Conservation (phyloP, 2,797 vertebrate genomes). For the Coilia nasus region DNA sequence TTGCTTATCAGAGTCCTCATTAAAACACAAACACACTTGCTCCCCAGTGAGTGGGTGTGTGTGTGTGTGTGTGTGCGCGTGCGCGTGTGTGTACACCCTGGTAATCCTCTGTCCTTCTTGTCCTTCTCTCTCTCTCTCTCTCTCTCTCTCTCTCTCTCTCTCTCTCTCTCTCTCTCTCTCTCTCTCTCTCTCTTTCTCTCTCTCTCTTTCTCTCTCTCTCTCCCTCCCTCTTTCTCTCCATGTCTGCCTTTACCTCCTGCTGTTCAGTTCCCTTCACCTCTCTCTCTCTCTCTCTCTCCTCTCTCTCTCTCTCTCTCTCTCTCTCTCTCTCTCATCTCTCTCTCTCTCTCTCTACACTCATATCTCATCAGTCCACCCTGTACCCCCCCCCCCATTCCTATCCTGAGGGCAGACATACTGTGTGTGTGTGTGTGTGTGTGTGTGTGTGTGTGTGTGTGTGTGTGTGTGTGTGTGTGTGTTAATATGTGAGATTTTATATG, state of each 20-base stretch:
- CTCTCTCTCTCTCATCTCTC: no score
- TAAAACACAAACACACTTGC: neutral
- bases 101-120: neutral
- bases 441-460: neutral
- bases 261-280: neutral
- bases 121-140: neutral
- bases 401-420: no score
- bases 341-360: no score
- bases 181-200: neutral
- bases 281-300: no score
- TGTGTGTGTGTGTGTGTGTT: neutral
- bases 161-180: neutral
- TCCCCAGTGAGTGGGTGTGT: neutral
- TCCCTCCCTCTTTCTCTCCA: neutral
- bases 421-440: slow-evolving; percentile 4
- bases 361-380: no score
- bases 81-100: neutral
- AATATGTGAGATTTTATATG: neutral
- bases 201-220: neutral
- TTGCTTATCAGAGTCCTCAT: slow-evolving; percentile 13
- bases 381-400: no score
- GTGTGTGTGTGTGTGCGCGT: neutral
- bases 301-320: no score
- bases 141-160: neutral
- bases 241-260: neutral